Evolutionary conservation across 2,888 invertebrate species (phyloP).

Genomic region (Lathronympha strigana): DNA sequence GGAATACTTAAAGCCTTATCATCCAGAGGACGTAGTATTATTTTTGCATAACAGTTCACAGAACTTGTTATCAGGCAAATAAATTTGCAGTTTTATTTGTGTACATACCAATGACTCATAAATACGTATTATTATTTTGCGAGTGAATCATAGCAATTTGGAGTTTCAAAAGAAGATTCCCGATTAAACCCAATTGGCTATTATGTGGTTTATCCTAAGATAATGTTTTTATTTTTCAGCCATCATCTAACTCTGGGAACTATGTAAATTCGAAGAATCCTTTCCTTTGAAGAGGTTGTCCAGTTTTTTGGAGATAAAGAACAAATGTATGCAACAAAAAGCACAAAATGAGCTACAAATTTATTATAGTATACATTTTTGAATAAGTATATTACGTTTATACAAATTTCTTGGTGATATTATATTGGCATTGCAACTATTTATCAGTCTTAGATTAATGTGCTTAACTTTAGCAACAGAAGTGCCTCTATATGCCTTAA

Average conservation of each 20-base stretch:
- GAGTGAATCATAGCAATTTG: constrained; percentile 4
- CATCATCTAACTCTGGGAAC: constrained; percentile 67
- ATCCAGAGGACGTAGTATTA: constrained; percentile 52
- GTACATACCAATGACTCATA: constrained; percentile 43
- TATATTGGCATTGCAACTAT: constrained; percentile 37
- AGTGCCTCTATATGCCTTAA: constrained; percentile 78
- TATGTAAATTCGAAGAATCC: constrained; percentile 78
- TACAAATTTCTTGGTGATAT: constrained; percentile 38
- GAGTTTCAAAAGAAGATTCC: constrained; percentile 2
- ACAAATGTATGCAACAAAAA: constrained; percentile 70
- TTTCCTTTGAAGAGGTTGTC: constrained; percentile 68
- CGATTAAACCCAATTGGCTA: background rate
- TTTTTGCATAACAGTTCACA: constrained; percentile 53
- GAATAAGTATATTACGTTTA: constrained; percentile 42
- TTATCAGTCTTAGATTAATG: constrained; percentile 34
- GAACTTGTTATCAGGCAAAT: constrained; percentile 50
- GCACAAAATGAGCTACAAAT: constrained; percentile 80
- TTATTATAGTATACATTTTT: constrained; percentile 58
- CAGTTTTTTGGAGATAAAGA: constrained; percentile 57
- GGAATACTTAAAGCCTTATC: constrained; percentile 16
- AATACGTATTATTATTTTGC: background rate
- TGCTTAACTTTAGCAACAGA: constrained; percentile 60
- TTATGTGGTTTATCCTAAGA: background rate
- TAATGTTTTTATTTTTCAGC: constrained; percentile 55
- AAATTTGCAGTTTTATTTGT: constrained; percentile 36